Evolutionary conservation across 2,888 invertebrate species (phyloP), one percentile per base, ranked within the genome.

Genomic region (Abscondita cerata): DNA sequence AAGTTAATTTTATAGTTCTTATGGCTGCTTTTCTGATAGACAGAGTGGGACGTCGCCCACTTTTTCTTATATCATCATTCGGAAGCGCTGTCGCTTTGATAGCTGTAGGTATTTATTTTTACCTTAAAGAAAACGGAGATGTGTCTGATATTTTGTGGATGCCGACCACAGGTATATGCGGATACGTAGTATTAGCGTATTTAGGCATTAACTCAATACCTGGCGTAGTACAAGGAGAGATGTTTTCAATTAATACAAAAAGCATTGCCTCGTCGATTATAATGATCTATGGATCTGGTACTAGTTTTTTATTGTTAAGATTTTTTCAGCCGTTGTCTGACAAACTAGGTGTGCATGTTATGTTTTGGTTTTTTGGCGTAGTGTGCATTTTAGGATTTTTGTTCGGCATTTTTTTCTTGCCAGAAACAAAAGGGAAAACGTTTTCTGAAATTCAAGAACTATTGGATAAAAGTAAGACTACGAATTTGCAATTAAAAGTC

Each of bases 171-270:
- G 86, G 85, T 0, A 80, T 87, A 0, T 73, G 86, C 46, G 77
- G 83, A 8, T 87, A 86, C 69, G 85, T 86, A 52, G 73, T 87
- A 2, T 75, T 85, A 11, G 85, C 86, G 51, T 83, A 86, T 0
- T 73, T 85, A 3, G 88, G 88, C 0, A 76, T 88, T 33, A 86
- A 85, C 0, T 87, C 86, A 18, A 70, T 87, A 25, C 84, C 87
- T 0, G 86, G 86, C 62, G 84, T 87, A 66, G 81, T 88, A 80
- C 83, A 87, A 70, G 86, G 86, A 0, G 88, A 88, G 72, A 69
- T 88, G 2, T 88, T 88, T 68, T 85, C 87, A 0, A 85, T 86
- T 0, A 87, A 86, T 63, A 85, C 87, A 0, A 87, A 87, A 71
- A 84, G 85, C 0, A 80, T 82, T 0, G 87, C 87, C 0, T 86